These are phyloP conservation scores for Brenthis ino DNA, from an alignment of 2,888 invertebrate genomes.

Conservation along the genomic window DNA sequence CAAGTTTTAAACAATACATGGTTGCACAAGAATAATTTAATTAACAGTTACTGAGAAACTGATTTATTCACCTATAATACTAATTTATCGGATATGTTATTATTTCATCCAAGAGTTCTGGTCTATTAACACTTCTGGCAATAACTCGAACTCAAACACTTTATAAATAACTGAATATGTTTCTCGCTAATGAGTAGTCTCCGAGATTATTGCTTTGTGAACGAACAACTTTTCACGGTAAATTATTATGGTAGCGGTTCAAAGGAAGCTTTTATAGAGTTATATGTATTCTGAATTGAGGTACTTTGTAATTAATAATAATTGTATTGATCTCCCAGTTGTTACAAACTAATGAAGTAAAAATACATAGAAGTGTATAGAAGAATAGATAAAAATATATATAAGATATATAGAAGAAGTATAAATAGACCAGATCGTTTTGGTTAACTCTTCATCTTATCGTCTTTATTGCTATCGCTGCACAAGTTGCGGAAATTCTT, in stretches of 20 bases:
- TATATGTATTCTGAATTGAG: not conserved
- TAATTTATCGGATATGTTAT: not conserved
- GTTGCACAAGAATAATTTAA: not conserved
- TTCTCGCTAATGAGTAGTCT: slow-evolving; percentile 19
- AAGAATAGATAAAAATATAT: too few relatives aligned
- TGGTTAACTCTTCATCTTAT: too few relatives aligned
- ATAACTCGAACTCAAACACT: slow-evolving; percentile 28
- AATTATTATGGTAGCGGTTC: slow-evolving; percentile 3
- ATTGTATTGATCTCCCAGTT: not conserved
- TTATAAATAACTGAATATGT: slow-evolving; percentile 26
- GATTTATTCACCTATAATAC: not conserved
- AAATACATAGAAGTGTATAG: too few relatives aligned
- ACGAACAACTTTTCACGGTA: slow-evolving; percentile 40
- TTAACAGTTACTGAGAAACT: not conserved
- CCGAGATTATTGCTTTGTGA: slow-evolving; percentile 45
- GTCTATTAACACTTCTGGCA: slow-evolving; percentile 39
- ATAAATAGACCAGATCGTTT: too few relatives aligned
- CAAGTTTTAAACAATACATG: not conserved
- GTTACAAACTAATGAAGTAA: not conserved
- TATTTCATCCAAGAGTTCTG: slow-evolving; percentile 13
- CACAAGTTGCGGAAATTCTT: too few relatives aligned
- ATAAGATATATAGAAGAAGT: too few relatives aligned
- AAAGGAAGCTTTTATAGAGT: not conserved
- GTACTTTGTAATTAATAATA: not conserved
- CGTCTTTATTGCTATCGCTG: too few relatives aligned